These are phyloP conservation scores for Ramphastos sulfuratus DNA, from an alignment of 2,113 vertebrate genomes.

Conservation along the genomic window DNA sequence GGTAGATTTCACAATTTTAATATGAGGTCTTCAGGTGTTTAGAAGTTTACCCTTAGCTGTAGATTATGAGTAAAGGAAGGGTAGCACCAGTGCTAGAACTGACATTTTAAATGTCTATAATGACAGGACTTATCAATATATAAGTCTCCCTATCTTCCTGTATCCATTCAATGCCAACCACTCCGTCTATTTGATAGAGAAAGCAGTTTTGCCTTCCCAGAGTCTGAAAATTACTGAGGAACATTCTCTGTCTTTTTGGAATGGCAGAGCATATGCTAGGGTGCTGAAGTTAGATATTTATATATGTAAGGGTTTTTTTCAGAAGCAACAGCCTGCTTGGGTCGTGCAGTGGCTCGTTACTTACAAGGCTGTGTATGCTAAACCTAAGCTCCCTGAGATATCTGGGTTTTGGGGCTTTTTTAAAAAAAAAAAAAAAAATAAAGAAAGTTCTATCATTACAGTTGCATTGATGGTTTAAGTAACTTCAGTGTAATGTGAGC, in stretches of 20 bases:
- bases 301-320: rapidly evolving
- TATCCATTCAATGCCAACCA: neutral
- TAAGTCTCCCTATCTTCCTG: neutral
- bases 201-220: neutral
- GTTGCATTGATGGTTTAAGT: neutral
- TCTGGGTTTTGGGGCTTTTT: too few relatives aligned
- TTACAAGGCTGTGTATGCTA: neutral
- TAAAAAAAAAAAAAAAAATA: too few relatives aligned
- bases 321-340: neutral
- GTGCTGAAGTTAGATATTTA: neutral
- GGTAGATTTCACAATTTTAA: neutral
- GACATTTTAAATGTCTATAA: neutral
- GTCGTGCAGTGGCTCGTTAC: neutral
- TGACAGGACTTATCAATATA: neutral
- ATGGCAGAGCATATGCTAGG: too few relatives aligned
- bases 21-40: neutral
- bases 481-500: neutral
- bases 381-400: neutral
- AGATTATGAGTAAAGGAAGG: neutral
- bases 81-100: neutral
- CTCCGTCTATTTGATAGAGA: neutral
- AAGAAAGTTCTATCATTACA: neutral
- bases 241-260: neutral
- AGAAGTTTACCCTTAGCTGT: neutral
- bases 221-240: neutral